Conservation (phyloP, 2,888 invertebrate species). For the Standfussiana lucernea region DNA sequence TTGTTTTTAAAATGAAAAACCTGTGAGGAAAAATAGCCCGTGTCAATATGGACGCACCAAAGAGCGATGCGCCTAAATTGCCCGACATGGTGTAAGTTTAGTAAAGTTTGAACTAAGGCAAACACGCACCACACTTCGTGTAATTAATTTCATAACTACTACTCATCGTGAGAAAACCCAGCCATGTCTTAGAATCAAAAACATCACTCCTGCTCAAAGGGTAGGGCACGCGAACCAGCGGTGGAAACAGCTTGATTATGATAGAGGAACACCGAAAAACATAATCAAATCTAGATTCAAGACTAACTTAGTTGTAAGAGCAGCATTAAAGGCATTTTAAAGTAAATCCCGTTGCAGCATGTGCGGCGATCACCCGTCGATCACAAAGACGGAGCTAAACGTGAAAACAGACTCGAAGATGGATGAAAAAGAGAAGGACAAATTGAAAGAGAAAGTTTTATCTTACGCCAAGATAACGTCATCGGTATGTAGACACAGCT, state of each 20-base stretch:
- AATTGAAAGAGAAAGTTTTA: slow-evolving; percentile 69
- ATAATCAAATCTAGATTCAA: background rate
- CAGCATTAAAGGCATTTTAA: slow-evolving; percentile 31
- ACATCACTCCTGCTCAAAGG: background rate
- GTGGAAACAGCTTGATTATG: background rate
- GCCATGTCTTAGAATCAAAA: background rate
- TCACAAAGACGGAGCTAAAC: slow-evolving; percentile 85
- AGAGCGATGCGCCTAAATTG: slow-evolving; percentile 76
- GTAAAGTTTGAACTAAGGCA: background rate
- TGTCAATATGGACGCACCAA: slow-evolving; percentile 78
- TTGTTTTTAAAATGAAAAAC: slow-evolving; percentile 63
- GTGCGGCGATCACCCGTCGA: slow-evolving; percentile 87
- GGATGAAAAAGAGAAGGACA: slow-evolving; percentile 72
- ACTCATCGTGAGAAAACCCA: background rate
- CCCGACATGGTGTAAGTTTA: slow-evolving; percentile 86
- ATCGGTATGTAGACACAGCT: slow-evolving; percentile 71
- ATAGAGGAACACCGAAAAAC: background rate
- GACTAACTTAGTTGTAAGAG: background rate
- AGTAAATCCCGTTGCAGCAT: slow-evolving; percentile 74
- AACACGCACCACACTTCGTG: background rate
- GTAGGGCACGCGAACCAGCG: background rate
- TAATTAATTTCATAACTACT: background rate
- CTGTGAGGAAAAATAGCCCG: slow-evolving; percentile 26
- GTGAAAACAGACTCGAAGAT: slow-evolving; percentile 71
- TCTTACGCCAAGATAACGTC: slow-evolving; percentile 77